A percentile compares a stretch with the other conserved stretches of the same genome.
These are phyloP conservation scores for Aphelocoma coerulescens DNA, from an alignment of 2,113 vertebrate species.

Conservation along the genomic window DNA sequence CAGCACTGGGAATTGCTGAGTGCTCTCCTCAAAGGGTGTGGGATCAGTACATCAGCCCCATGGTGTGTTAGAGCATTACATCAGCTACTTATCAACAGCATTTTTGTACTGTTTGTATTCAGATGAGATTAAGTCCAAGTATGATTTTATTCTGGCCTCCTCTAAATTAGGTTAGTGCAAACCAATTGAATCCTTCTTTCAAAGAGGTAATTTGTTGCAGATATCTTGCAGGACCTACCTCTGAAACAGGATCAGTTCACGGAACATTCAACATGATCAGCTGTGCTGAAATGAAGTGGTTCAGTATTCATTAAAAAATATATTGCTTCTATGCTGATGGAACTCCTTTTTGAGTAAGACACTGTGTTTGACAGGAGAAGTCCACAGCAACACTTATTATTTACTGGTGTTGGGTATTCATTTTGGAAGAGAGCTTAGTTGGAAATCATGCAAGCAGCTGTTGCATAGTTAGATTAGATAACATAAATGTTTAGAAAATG, in stretches of 20 bases:
- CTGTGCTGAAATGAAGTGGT: not conserved
- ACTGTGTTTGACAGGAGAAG: not conserved
- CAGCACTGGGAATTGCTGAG: not conserved
- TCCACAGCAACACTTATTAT: not conserved
- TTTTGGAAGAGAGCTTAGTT: slow-evolving; percentile 44
- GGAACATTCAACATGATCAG: not conserved
- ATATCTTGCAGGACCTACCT: slow-evolving; percentile 12
- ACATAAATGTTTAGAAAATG: slow-evolving; percentile 73
- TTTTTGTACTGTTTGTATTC: slow-evolving; percentile 56
- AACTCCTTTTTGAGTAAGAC: not conserved
- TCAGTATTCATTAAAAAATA: not conserved
- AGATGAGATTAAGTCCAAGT: slow-evolving; percentile 51
- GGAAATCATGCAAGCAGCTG: slow-evolving; percentile 62
- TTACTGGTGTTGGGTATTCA: not conserved
- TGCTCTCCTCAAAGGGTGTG: not conserved
- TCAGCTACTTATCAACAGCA: slow-evolving; percentile 26
- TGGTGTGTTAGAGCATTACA: slow-evolving; percentile 25
- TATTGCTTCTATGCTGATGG: not conserved
- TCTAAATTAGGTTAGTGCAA: slow-evolving; percentile 45
- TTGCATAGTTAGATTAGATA: slow-evolving; percentile 58
- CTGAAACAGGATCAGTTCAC: not conserved
- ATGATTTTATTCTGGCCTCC: slow-evolving; percentile 13
- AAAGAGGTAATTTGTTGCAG: slow-evolving; percentile 17
- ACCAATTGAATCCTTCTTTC: not conserved
- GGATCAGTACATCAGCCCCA: not conserved